Evolutionary conservation across 2,113 vertebrate genomes (phyloP).

Genomic region (Nesoenas mayeri): DNA sequence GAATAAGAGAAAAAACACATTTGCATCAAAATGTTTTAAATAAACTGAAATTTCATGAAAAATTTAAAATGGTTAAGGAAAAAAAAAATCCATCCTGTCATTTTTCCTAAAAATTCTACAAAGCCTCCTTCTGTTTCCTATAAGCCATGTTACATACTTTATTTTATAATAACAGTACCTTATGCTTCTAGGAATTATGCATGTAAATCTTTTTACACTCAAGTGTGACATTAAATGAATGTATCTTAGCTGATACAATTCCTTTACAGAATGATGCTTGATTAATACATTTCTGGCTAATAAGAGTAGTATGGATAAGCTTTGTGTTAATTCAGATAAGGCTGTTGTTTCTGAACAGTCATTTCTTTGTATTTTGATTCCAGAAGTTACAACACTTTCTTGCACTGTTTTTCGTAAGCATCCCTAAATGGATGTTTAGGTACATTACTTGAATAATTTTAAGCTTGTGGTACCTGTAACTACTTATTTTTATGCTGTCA

Average conservation of each 20-base stretch:
- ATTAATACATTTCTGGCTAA: background rate
- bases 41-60: background rate
- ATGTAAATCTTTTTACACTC: background rate
- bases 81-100: background rate
- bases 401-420: background rate
- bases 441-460: background rate
- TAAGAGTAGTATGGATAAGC: background rate
- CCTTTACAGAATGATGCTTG: background rate
- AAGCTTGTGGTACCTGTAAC: background rate
- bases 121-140: background rate
- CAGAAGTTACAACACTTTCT: background rate
- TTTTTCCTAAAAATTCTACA: background rate
- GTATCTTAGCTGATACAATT: background rate
- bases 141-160: background rate
- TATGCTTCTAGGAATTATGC: background rate
- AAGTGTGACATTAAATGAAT: background rate
- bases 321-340: background rate
- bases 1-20: background rate
- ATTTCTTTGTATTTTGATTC: background rate
- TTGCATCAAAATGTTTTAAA: background rate
- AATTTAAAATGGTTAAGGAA: background rate
- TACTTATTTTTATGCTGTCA: background rate
- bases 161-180: background rate
- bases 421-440: background rate
- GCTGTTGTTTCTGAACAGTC: background rate